phyloP scores from a whole-genome alignment of 1,140 invertebrate genomes.

The Drosophila triauraria region DNA sequence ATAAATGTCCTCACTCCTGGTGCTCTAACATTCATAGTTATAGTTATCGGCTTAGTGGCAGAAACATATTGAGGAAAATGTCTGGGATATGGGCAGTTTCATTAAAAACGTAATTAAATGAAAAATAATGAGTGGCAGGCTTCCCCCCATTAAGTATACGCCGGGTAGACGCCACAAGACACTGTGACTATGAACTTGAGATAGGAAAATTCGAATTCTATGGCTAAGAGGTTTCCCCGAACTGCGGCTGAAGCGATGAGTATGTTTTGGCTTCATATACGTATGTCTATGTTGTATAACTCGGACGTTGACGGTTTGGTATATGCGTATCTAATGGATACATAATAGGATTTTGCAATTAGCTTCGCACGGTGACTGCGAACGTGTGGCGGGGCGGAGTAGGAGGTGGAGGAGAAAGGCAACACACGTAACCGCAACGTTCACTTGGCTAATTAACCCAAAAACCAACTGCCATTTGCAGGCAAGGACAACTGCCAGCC shows the following conservation, averaged over 20 bases:
- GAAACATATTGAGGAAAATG: constrained; percentile 22
- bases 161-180: constrained; percentile 22
- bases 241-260: constrained; percentile 1
- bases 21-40: constrained; percentile 5
- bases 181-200: constrained; percentile 22
- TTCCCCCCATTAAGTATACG: constrained; percentile 38
- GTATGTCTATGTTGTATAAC: background rate
- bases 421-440: constrained; percentile 73
- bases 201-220: constrained; percentile 40
- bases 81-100: constrained; percentile 3
- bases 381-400: constrained; percentile 4
- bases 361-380: constrained; percentile 42
- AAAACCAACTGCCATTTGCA: constrained; percentile 76
- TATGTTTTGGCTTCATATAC: constrained; percentile 38
- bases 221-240: constrained; percentile 13
- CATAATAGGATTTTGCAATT: constrained; percentile 84
- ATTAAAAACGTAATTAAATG: constrained; percentile 55
- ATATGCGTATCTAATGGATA: constrained; percentile 80
- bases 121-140: constrained; percentile 50
- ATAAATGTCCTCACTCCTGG: constrained; percentile 20
- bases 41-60: constrained; percentile 24
- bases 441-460: constrained; percentile 79
- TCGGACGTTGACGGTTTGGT: constrained; percentile 2
- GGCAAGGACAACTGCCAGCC: constrained; percentile 46
- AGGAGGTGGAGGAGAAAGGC: constrained; percentile 22